Conservation (phyloP, 1,140 invertebrate genomes). For the Tribolium madens region DNA sequence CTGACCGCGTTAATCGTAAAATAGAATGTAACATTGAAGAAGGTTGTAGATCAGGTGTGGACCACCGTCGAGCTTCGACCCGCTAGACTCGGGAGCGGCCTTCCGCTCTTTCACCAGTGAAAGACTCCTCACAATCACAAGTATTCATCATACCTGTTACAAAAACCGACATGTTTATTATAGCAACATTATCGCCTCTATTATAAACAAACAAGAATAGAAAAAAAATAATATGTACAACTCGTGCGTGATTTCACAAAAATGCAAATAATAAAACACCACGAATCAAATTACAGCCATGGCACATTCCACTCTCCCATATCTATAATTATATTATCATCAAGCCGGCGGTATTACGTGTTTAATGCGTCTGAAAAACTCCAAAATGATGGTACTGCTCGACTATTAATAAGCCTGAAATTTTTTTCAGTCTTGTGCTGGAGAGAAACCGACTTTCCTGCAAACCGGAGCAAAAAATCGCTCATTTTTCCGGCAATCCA, state of each 20-base stretch:
- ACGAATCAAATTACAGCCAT: constrained; percentile 34
- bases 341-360: constrained; percentile 8
- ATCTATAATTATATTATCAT: constrained; percentile 45
- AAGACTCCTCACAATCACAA: constrained; percentile 17
- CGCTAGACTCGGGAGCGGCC: constrained; percentile 42
- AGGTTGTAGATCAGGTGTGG: constrained; percentile 46
- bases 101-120: constrained; percentile 44
- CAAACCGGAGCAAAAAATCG: constrained; percentile 47
- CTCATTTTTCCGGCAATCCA: constrained; percentile 26
- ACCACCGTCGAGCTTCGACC: constrained; percentile 47
- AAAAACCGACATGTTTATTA: constrained; percentile 34
- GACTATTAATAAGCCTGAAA: not conserved
- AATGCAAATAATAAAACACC: constrained; percentile 39
- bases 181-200: constrained; percentile 7
- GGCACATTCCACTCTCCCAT: constrained; percentile 27
- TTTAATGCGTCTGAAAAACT: constrained; percentile 35
- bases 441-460: constrained; percentile 48
- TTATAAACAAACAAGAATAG: not conserved
- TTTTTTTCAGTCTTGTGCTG: not conserved
- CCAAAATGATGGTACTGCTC: constrained; percentile 4
- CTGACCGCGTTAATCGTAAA: not conserved
- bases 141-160: constrained; percentile 37
- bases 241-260: not conserved
- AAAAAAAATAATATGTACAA: not conserved
- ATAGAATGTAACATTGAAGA: constrained; percentile 11